phyloP scores from a whole-genome alignment of 2,888 invertebrate species.

The Yponomeuta sedellus region DNA sequence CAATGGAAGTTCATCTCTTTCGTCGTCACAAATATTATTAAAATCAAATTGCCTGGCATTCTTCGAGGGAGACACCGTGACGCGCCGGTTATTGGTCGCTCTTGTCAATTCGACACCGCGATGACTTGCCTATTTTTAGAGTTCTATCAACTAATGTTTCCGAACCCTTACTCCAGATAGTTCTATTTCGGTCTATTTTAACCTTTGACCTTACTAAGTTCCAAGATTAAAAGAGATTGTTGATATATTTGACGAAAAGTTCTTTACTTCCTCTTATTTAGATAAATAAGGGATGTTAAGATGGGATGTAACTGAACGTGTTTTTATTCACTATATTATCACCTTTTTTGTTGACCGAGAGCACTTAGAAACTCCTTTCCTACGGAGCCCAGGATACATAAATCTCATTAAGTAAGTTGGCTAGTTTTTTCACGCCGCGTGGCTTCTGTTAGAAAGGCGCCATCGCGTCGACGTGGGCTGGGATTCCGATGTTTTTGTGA shows the following conservation, averaged over 20 bases:
- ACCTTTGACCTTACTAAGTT: neutral
- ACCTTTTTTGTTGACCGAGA: neutral
- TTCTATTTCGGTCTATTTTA: neutral
- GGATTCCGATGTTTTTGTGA: conserved; percentile 12
- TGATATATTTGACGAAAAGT: too few species aligned
- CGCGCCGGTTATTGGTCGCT: conserved; percentile 9
- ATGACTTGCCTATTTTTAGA: conserved; percentile 44
- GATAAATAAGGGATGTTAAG: too few species aligned
- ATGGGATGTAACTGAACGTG: too few species aligned
- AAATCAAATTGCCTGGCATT: conserved; percentile 12
- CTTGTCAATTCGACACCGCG: conserved; percentile 44
- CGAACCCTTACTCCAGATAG: neutral
- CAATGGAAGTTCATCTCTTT: conserved; percentile 1
- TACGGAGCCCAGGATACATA: neutral
- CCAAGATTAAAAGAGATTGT: too few species aligned
- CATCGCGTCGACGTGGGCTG: conserved; percentile 13
- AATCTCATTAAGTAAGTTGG: neutral
- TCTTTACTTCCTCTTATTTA: too few species aligned
- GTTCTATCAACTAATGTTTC: neutral
- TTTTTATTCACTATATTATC: neutral
- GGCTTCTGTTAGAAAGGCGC: conserved; percentile 10
- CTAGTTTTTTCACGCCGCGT: neutral
- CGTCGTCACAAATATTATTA: conserved; percentile 6
- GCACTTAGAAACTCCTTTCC: neutral
- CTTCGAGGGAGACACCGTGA: conserved; percentile 9